phyloP scores from a whole-genome alignment of 2,888 invertebrate species.

The Heliconius cydno region DNA sequence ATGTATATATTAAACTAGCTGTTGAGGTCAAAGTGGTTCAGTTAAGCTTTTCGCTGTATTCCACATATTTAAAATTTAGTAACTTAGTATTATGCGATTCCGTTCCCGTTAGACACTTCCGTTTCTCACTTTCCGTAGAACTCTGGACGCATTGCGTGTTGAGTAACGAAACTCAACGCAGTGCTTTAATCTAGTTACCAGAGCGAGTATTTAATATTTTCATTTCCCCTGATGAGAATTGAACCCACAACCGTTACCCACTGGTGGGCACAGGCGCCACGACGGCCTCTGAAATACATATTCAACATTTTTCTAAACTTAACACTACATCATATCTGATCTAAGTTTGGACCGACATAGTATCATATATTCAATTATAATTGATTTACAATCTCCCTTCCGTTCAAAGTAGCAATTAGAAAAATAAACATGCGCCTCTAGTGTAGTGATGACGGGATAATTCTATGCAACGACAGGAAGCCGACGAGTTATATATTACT shows the following conservation, averaged over 20 bases:
- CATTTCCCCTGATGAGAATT: neutral
- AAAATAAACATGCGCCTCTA: constrained; percentile 24
- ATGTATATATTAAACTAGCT: neutral
- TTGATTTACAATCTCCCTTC: constrained; percentile 22
- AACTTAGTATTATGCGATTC: neutral
- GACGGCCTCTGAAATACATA: neutral
- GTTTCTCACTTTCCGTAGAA: neutral
- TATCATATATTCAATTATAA: constrained; percentile 13
- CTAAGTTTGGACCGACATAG: neutral
- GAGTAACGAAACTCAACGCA: neutral
- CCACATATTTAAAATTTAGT: too few relatives aligned
- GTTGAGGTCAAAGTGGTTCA: too few relatives aligned
- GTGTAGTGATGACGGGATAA: constrained; percentile 17
- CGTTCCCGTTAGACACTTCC: neutral
- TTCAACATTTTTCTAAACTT: too few relatives aligned
- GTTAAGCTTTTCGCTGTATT: neutral
- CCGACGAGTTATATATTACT: constrained; percentile 16
- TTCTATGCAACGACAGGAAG: constrained; percentile 22
- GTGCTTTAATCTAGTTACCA: neutral
- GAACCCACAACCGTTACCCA: neutral
- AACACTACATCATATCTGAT: neutral
- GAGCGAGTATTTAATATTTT: neutral
- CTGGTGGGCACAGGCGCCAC: neutral
- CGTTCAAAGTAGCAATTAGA: constrained; percentile 22
- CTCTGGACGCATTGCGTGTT: neutral